A percentile compares a stretch with the other conserved stretches of the same genome.
Conservation (phyloP, 2,888 invertebrate species). For the Ditula angustiorana region DNA sequence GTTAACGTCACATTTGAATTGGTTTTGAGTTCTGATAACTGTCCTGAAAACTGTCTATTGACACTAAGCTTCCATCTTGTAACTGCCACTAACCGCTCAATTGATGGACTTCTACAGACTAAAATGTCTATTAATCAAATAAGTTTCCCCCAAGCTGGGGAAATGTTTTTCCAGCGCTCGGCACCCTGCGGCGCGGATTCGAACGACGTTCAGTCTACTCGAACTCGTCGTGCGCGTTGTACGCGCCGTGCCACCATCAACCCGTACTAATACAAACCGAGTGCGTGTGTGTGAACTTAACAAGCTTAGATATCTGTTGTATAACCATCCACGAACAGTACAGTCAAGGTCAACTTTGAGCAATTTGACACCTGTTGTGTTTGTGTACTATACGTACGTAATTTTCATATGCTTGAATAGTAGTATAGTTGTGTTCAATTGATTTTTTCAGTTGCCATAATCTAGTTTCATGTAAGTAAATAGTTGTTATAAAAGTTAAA, state of each 20-base stretch:
- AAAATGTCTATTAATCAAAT: too few species aligned
- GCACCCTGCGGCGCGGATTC: slow-evolving; percentile 66
- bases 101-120: too few species aligned
- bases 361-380: slow-evolving; percentile 79
- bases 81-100: too few species aligned
- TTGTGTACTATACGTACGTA: slow-evolving; percentile 71
- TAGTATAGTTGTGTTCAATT: slow-evolving; percentile 6
- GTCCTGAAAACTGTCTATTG: too few species aligned
- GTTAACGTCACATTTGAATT: too few species aligned
- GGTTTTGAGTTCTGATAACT: too few species aligned
- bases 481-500: background rate
- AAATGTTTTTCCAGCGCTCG: slow-evolving; percentile 55
- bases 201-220: slow-evolving; percentile 69
- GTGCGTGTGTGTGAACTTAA: slow-evolving; percentile 73
- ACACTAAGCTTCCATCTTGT: too few species aligned
- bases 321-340: slow-evolving; percentile 56
- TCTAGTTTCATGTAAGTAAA: slow-evolving; percentile 4
- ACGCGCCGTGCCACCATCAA: slow-evolving; percentile 50
- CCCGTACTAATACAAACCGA: slow-evolving; percentile 64
- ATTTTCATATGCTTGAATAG: slow-evolving; percentile 48
- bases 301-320: slow-evolving; percentile 62
- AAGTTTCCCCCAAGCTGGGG: slow-evolving; percentile 53
- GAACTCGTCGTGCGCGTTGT: slow-evolving; percentile 59
- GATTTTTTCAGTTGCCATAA: slow-evolving; percentile 5
- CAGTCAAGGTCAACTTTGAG: slow-evolving; percentile 72